Evolutionary conservation across 1,140 invertebrate species (phyloP), one percentile per base, ranked within the genome.

Genomic region (Hycleus cichorii): DNA sequence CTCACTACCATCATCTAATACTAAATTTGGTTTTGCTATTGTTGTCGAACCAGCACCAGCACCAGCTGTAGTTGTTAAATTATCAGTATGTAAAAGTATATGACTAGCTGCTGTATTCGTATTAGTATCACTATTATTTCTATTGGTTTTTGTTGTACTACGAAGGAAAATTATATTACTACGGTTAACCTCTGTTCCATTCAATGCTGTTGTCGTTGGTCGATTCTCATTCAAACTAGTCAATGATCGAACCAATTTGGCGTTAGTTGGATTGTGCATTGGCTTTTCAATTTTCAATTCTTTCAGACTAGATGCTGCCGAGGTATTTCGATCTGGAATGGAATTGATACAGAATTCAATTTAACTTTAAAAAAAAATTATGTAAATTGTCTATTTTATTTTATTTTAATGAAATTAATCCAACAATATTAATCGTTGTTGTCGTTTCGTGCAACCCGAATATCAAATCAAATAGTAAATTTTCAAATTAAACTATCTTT

Each of bases 101-200:
- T 72, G 69, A 8, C 72, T 32, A 7, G 32, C 7, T 32, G 18
- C 18, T 18, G 18, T 18, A 18, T 18, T 18, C 18, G 32, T 32
- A 3, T 4, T 7, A 32, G 32, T 7, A 5, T 32, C 32, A 32
- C 32, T 32, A 32, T 32, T 32, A 32, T 32, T 32, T 32, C 32
- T 32, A 32, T 32, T 32, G 2, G 65, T 42, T 46, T 64, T 56
- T 57, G 71, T 73, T 10, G 68, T 55, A 46, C 67, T 67, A 46
- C 72, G 58, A 8, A 73, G 51, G 11, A 73, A 60, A 27, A 73
- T 73, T 58, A 72, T 70, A 45, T 73, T 72, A 57, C 66, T 68
- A 39, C 66, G 61, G 43, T 67, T 71, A 4, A 71, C 50, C 60
- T 71, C 70, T 42, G 40, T 42, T 42, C 9, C 10, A 4, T 10